phyloP scores from a whole-genome alignment of 1,140 invertebrate species.

The Aplysia californica region DNA sequence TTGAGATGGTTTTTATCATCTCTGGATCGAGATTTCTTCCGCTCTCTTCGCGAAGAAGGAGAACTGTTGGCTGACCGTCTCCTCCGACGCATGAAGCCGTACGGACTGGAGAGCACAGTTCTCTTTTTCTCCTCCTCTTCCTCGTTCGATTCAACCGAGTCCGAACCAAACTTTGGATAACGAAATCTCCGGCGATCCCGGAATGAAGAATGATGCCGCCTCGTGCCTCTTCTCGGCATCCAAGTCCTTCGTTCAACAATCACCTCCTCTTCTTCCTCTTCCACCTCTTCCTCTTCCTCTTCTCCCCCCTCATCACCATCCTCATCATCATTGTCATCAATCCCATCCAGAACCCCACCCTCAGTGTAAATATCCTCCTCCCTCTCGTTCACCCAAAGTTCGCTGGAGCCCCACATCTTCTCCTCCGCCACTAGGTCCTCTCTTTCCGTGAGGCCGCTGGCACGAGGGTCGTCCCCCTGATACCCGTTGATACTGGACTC shows the following conservation, averaged over 20 bases:
- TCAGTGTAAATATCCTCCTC: slow-evolving; percentile 7
- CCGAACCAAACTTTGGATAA: no score
- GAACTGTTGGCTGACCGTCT: background rate
- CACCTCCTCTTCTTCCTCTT: background rate
- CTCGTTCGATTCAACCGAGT: background rate
- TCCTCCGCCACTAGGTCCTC: slow-evolving; percentile 18
- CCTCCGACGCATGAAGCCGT: background rate
- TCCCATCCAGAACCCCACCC: slow-evolving; percentile 17
- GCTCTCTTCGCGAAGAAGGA: background rate
- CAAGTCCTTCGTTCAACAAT: no score
- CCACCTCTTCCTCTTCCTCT: background rate
- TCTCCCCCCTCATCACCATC: background rate
- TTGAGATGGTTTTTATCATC: background rate
- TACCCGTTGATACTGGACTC: slow-evolving; percentile 6
- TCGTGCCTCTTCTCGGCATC: no score
- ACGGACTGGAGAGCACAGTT: background rate
- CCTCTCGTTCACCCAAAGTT: background rate
- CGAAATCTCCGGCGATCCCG: no score
- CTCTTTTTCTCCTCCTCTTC: slow-evolving; percentile 30
- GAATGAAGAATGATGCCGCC: no score
- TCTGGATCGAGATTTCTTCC: background rate
- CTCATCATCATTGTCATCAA: slow-evolving; percentile 26
- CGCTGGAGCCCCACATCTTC: background rate
- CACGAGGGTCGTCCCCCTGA: slow-evolving; percentile 18
- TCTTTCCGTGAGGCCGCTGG: slow-evolving; percentile 23